A percentile compares a stretch with the other conserved stretches of the same genome.
Conservation (phyloP, 2,888 invertebrate genomes). For the Ichneumoninae sp. region DNA sequence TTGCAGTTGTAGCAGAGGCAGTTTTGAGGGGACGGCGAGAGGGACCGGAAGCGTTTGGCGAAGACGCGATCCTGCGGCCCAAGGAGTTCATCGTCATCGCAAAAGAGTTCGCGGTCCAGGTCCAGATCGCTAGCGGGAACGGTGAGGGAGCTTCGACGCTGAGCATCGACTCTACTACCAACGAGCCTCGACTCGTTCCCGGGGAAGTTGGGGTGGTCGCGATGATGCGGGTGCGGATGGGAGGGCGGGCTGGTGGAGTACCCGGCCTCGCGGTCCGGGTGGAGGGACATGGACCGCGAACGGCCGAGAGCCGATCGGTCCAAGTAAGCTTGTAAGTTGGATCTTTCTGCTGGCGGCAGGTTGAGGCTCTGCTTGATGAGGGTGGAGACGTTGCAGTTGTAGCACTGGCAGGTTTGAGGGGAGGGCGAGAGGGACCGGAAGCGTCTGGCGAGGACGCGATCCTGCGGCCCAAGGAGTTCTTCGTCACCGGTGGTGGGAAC, state of each 20-base stretch:
- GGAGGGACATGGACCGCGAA: conserved; percentile 13
- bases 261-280: background rate
- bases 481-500: background rate
- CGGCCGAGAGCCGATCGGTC: conserved; percentile 68
- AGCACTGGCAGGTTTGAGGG: conserved; percentile 75
- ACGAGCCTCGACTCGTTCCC: background rate
- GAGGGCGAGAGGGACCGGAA: conserved; percentile 77
- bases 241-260: conserved; percentile 43
- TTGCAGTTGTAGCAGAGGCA: conserved; percentile 81
- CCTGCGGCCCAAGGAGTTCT: background rate
- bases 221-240: conserved; percentile 1
- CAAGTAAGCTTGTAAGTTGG: conserved; percentile 78
- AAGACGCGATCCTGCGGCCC: background rate
- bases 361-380: conserved; percentile 78
- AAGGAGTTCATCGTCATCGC: background rate
- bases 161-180: background rate
- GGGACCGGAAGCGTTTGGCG: conserved; percentile 74
- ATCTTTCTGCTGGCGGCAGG: conserved; percentile 77
- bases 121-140: conserved; percentile 13
- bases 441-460: conserved; percentile 64
- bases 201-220: conserved; percentile 1
- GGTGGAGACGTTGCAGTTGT: conserved; percentile 80
- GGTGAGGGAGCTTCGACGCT: conserved; percentile 18
- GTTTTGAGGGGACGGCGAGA: conserved; percentile 72
- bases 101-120: conserved; percentile 46